Evolutionary conservation across 2,797 vertebrate genomes (phyloP).

Genomic region (Ptychobarbus kaznakovi): DNA sequence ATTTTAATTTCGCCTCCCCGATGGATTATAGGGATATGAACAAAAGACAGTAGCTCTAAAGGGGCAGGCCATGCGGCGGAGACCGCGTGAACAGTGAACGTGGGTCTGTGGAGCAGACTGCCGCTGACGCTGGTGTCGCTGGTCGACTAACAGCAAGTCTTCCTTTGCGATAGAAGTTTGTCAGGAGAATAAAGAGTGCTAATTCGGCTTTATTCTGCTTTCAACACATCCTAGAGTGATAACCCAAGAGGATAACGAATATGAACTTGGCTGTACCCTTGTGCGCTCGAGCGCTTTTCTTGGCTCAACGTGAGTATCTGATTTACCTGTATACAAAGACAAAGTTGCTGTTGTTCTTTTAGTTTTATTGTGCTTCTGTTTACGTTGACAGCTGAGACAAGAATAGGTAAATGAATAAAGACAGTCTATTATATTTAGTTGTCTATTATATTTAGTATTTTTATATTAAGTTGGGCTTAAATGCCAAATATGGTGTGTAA

Average conservation of each 20-base stretch:
- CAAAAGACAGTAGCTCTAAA: background rate
- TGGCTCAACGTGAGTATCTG: constrained; percentile 73
- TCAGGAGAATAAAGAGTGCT: constrained; percentile 39
- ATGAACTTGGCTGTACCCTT: constrained; percentile 42
- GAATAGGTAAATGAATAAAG: too few relatives aligned
- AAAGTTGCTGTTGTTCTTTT: background rate
- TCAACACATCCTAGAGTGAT: background rate
- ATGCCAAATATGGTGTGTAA: too few relatives aligned
- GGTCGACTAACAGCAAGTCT: constrained; percentile 58
- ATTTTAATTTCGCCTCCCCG: background rate
- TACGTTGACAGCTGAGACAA: background rate
- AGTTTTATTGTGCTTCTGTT: background rate
- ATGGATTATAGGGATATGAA: background rate
- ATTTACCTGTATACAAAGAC: background rate
- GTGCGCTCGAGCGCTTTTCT: constrained; percentile 63
- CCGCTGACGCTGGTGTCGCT: constrained; percentile 49
- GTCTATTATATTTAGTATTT: too few relatives aligned
- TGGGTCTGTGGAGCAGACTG: constrained; percentile 6
- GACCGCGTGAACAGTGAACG: background rate
- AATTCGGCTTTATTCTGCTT: background rate
- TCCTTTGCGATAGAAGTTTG: background rate
- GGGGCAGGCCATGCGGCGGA: background rate
- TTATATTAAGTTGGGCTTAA: too few relatives aligned
- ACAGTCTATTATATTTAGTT: too few relatives aligned
- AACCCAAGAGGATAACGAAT: constrained; percentile 1